Conservation (phyloP, 2,113 vertebrate species). For the Corythaeola cristata region DNA sequence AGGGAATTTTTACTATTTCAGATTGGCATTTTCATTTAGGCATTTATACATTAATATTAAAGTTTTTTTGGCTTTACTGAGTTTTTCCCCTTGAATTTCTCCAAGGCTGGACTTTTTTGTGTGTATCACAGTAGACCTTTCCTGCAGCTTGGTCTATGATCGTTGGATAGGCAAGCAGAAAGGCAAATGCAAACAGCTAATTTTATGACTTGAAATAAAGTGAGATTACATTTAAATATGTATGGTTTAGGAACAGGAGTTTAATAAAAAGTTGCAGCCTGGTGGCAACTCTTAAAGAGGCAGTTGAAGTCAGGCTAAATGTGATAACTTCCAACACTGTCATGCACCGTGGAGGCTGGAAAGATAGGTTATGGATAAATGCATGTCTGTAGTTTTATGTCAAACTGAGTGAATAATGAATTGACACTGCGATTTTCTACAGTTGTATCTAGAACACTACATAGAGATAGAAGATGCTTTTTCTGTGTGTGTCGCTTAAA, state of each 20-base stretch:
- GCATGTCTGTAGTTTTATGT: neutral
- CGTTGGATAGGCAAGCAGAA: neutral
- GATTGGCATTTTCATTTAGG: neutral
- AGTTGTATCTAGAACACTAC: neutral
- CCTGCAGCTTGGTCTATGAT: conserved; percentile 1
- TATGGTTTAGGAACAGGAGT: neutral
- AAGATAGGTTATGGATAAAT: neutral
- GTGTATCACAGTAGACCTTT: neutral
- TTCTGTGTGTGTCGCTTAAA: neutral
- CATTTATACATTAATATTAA: neutral
- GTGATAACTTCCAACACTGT: neutral
- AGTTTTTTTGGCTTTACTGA: neutral
- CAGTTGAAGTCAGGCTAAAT: neutral
- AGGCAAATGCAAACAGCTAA: neutral
- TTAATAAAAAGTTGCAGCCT: neutral
- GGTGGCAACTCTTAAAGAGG: neutral
- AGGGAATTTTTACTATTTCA: neutral
- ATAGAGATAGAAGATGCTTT: neutral
- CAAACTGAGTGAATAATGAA: neutral
- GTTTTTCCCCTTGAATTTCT: neutral
- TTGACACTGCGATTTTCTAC: accelerated
- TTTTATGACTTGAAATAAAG: neutral
- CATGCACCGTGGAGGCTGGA: neutral
- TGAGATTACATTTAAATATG: neutral
- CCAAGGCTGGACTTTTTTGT: neutral